Percentiles rank a stretch among this genome's conserved stretches.
Evolutionary conservation across 2,888 invertebrate species (phyloP).

Genomic region (Sinodicranocentrus sp.): DNA sequence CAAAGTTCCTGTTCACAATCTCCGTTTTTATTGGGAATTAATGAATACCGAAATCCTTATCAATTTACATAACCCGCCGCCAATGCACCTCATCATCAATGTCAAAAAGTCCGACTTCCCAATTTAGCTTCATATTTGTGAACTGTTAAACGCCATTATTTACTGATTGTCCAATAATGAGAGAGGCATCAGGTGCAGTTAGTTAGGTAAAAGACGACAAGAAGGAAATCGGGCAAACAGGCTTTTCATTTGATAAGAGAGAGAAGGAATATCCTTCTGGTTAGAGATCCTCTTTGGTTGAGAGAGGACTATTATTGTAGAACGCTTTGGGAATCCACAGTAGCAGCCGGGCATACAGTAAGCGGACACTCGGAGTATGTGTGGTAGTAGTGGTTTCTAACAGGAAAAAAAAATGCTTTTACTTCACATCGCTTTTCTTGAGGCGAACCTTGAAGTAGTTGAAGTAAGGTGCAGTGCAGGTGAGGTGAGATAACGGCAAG

Average conservation of each 20-base stretch:
- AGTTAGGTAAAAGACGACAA: not conserved
- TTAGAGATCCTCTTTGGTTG: not conserved
- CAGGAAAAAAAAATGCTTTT: conserved; percentile 58
- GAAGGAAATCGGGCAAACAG: conserved; percentile 41
- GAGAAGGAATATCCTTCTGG: conserved; percentile 26
- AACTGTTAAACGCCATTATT: conserved; percentile 33
- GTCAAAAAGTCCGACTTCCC: not conserved
- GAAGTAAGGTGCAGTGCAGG: conserved; percentile 61
- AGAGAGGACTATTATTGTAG: not conserved
- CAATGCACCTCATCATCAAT: no score
- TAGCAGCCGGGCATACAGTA: conserved; percentile 31
- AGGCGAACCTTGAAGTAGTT: conserved; percentile 11
- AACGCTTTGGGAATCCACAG: not conserved
- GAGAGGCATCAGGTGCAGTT: conserved; percentile 42
- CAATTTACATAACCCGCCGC: no score
- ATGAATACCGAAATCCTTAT: no score
- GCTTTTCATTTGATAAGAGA: conserved; percentile 34
- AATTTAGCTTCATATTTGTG: conserved; percentile 1
- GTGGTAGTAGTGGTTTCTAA: conserved; percentile 58
- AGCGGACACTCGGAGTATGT: conserved; percentile 44
- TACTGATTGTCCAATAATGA: conserved; percentile 19
- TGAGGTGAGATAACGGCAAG: conserved; percentile 77
- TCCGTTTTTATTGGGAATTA: no score
- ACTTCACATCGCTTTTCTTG: conserved; percentile 38
- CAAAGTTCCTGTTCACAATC: no score